These are phyloP conservation scores for Scartelaos histophorus DNA, from an alignment of 2,113 vertebrate species.

Conservation along the genomic window DNA sequence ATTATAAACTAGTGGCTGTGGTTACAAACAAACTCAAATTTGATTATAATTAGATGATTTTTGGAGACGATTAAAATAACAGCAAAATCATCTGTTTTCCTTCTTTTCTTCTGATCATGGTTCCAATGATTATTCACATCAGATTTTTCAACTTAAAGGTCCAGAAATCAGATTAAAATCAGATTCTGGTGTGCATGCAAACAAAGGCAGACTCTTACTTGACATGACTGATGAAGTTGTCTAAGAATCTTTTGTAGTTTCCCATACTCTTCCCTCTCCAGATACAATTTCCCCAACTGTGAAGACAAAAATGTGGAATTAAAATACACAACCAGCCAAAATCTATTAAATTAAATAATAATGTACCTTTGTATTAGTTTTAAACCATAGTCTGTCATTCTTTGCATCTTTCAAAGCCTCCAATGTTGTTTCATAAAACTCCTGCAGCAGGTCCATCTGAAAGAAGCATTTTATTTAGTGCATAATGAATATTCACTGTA, in stretches of 20 bases:
- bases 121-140: too few relatives aligned
- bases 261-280: conserved; percentile 97
- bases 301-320: conserved; percentile 26
- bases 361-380: conserved; percentile 98
- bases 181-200: too few relatives aligned
- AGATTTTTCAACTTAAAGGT: too few relatives aligned
- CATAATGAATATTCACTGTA: neutral
- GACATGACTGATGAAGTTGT: conserved; percentile 97
- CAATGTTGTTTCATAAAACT: conserved; percentile 99
- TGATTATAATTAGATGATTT: too few relatives aligned
- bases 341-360: neutral
- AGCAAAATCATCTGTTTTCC: too few relatives aligned
- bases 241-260: conserved; percentile 98
- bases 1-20: too few relatives aligned
- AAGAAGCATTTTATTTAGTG: conserved; percentile 21
- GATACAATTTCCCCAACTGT: conserved; percentile 95
- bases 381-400: conserved; percentile 98
- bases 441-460: conserved; percentile 98
- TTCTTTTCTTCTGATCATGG: too few relatives aligned
- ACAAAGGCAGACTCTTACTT: conserved; percentile 76
- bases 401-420: conserved; percentile 98
- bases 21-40: too few relatives aligned
- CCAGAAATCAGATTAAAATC: too few relatives aligned
- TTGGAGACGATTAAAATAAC: too few relatives aligned
- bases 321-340: neutral